Percentiles rank a stretch among this genome's conserved stretches.
phyloP scores from a whole-genome alignment of 2,113 vertebrate species.

The Tragelaphus imberbis region DNA sequence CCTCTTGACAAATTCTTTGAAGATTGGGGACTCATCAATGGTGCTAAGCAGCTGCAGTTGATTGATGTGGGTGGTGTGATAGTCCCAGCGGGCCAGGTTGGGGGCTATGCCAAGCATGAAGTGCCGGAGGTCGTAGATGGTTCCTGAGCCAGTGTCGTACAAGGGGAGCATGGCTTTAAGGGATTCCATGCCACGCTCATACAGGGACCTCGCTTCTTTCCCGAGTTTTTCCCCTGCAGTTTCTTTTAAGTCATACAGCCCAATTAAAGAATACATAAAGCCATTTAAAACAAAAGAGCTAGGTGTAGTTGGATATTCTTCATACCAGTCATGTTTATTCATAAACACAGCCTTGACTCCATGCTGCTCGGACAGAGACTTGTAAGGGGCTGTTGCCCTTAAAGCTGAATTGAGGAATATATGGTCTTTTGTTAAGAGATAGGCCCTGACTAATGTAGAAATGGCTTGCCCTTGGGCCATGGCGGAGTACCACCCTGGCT shows the following conservation, averaged over 20 bases:
- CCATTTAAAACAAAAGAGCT: conserved; percentile 98
- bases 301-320: conserved; percentile 96
- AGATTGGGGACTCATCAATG: conserved; percentile 90
- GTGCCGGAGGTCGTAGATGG: conserved; percentile 97
- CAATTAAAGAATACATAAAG: conserved; percentile 97
- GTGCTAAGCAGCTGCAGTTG: conserved; percentile 95
- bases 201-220: conserved; percentile 87
- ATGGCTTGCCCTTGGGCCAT: conserved; percentile 99
- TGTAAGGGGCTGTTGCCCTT: conserved; percentile 90
- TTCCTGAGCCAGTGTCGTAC: conserved; percentile 95
- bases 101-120: conserved; percentile 94
- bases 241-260: conserved; percentile 94
- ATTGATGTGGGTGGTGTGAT: conserved; percentile 99
- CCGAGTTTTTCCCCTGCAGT: conserved; percentile 91
- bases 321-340: conserved; percentile 96
- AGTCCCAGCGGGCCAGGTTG: conserved; percentile 99
- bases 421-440: conserved; percentile 91
- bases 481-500: conserved; percentile 98
- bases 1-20: conserved; percentile 91
- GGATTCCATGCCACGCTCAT: conserved; percentile 92
- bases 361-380: conserved; percentile 88
- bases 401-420: conserved; percentile 90
- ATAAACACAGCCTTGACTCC: conserved; percentile 97
- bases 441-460: conserved; percentile 94
- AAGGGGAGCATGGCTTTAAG: conserved; percentile 97